Percentiles rank a stretch among this genome's conserved stretches.
These are phyloP conservation scores for Carabus problematicus DNA, from an alignment of 2,888 invertebrate genomes.

Conservation along the genomic window DNA sequence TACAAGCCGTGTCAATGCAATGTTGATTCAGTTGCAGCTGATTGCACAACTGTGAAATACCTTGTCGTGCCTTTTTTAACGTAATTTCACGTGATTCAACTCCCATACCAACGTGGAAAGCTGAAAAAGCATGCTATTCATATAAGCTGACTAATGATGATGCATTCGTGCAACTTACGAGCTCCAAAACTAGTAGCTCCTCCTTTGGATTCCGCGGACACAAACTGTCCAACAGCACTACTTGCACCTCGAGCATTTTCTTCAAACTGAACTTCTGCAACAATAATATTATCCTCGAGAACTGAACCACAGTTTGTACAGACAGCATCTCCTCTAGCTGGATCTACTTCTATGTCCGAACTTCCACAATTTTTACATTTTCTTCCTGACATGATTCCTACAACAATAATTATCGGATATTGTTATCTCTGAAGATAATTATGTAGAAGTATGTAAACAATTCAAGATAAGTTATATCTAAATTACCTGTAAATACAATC, in stretches of 20 bases:
- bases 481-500: too few species aligned
- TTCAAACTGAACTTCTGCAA: slow-evolving; percentile 95
- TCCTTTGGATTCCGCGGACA: slow-evolving; percentile 86
- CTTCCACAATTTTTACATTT: slow-evolving; percentile 89
- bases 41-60: slow-evolving; percentile 84
- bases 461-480: too few species aligned
- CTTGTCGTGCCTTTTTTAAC: slow-evolving; percentile 83
- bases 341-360: slow-evolving; percentile 93
- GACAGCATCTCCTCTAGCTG: slow-evolving; percentile 92
- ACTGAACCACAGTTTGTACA: slow-evolving; percentile 97
- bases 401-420: not conserved
- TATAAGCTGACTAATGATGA: not conserved
- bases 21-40: slow-evolving; percentile 89
- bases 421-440: too few species aligned
- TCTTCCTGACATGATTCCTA: slow-evolving; percentile 66
- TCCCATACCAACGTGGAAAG: slow-evolving; percentile 80
- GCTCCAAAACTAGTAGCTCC: slow-evolving; percentile 82
- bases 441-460: too few species aligned
- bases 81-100: slow-evolving; percentile 94
- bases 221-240: slow-evolving; percentile 92
- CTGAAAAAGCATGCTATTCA: slow-evolving; percentile 56
- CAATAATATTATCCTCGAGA: slow-evolving; percentile 94
- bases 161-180: slow-evolving; percentile 58
- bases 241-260: slow-evolving; percentile 89
- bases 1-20: slow-evolving; percentile 91